phyloP scores from a whole-genome alignment of 2,113 vertebrate genomes.

The Ammodytes dubius region DNA sequence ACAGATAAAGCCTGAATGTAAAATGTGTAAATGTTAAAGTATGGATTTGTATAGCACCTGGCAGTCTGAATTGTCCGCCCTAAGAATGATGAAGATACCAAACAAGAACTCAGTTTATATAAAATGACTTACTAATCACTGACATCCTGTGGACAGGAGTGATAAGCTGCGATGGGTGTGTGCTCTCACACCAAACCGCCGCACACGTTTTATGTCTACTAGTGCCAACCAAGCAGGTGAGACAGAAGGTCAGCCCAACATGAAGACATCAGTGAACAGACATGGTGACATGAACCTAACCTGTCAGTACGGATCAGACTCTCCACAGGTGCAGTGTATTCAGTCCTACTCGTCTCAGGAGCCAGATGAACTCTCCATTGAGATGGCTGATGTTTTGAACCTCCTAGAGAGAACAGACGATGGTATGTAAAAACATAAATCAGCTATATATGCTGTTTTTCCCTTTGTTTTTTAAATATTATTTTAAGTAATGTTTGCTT shows the following conservation, averaged over 20 bases:
- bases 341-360: constrained; percentile 95
- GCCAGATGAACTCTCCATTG: constrained; percentile 94
- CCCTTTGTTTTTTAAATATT: constrained; percentile 1
- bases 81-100: background rate
- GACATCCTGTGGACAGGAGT: constrained; percentile 84
- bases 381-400: constrained; percentile 94
- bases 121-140: constrained; percentile 22
- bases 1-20: background rate
- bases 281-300: background rate
- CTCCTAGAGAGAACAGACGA: constrained; percentile 94
- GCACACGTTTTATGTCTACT: constrained; percentile 94
- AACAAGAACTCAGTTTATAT: background rate
- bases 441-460: background rate
- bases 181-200: constrained; percentile 92
- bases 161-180: constrained; percentile 98
- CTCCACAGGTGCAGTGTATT: constrained; percentile 96
- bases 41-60: background rate
- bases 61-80: background rate
- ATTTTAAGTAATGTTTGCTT: background rate
- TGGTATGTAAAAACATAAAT: constrained; percentile 78
- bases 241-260: constrained; percentile 74
- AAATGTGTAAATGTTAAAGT: background rate
- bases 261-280: constrained; percentile 20
- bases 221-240: constrained; percentile 91
- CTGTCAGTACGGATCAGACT: constrained; percentile 82